These are phyloP conservation scores for Hassar affinis DNA, from an alignment of 2,113 vertebrate species.

Conservation along the genomic window DNA sequence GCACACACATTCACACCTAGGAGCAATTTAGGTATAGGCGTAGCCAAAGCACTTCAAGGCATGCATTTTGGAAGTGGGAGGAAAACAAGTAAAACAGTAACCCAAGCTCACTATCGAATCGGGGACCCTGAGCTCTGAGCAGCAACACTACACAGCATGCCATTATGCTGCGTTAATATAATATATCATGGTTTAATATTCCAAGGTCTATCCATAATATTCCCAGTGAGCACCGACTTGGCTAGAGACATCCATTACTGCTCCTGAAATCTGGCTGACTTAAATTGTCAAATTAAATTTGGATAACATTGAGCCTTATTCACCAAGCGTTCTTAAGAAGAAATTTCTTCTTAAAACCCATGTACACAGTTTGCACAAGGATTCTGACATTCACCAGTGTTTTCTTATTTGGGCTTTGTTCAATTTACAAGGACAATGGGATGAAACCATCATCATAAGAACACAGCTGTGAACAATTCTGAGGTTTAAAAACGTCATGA, in stretches of 20 bases:
- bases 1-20: neutral
- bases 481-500: too few species aligned
- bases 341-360: too few species aligned
- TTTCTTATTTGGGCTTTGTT: too few species aligned
- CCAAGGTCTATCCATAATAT: neutral
- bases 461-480: too few species aligned
- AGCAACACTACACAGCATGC: neutral
- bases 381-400: too few species aligned
- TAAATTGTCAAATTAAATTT: neutral
- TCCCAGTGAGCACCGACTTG: neutral
- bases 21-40: neutral
- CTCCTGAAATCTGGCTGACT: neutral
- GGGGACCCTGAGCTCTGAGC: neutral
- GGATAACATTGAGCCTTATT: too few species aligned
- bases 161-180: neutral
- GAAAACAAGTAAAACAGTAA: neutral
- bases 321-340: too few species aligned
- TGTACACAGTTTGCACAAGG: too few species aligned
- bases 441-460: too few species aligned
- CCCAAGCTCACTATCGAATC: neutral
- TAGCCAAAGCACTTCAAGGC: neutral
- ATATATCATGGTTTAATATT: neutral
- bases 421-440: too few species aligned
- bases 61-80: neutral
- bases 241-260: neutral